phyloP scores from a whole-genome alignment of 2,797 vertebrate species.

The Streptopelia turtur region DNA sequence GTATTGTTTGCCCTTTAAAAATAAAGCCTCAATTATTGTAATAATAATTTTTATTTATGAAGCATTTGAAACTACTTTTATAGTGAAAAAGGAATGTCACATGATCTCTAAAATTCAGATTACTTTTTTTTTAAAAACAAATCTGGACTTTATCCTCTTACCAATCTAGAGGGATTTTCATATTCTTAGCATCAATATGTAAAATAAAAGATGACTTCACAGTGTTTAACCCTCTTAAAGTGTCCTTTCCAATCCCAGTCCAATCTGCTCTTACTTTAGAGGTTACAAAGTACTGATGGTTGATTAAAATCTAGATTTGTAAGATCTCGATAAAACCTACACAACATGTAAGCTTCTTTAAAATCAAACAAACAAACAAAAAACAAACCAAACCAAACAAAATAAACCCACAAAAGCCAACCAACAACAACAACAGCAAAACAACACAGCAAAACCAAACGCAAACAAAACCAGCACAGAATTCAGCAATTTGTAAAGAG shows the following conservation, averaged over 20 bases:
- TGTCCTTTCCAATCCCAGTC: background rate
- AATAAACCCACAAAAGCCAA: background rate
- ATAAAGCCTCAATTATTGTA: background rate
- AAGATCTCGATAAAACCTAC: conserved; percentile 17
- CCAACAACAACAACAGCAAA: too few relatives aligned
- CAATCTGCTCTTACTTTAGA: conserved; percentile 38
- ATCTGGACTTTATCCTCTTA: background rate
- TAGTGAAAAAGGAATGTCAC: background rate
- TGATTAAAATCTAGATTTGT: conserved; percentile 64
- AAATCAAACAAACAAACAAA: too few relatives aligned
- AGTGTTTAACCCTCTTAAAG: conserved; percentile 36
- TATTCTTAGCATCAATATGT: background rate
- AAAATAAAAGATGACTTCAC: background rate
- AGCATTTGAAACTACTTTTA: background rate
- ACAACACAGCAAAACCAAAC: too few relatives aligned
- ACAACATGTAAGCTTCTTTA: conserved; percentile 35
- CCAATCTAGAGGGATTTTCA: background rate
- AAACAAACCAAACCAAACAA: background rate
- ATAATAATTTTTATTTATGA: background rate
- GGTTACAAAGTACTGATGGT: background rate
- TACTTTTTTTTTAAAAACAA: background rate
- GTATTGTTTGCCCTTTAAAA: background rate
- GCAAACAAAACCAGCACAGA: background rate
- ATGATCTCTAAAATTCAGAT: background rate
- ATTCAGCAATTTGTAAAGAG: background rate